phyloP scores from a whole-genome alignment of 2,888 invertebrate genomes.

The Icerya purchasi region DNA sequence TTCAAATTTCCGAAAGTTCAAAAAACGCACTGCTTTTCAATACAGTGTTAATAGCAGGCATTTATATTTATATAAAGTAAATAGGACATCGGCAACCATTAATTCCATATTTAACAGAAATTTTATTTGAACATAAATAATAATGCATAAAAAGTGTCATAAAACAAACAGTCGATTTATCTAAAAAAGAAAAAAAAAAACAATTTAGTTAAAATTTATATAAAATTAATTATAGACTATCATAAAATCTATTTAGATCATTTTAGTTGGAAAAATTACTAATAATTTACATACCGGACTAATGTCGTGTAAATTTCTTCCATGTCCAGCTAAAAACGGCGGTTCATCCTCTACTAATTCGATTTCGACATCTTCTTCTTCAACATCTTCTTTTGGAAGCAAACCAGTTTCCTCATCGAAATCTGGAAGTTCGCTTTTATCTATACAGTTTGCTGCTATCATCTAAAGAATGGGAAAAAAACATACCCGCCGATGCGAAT shows the following conservation, averaged over 20 bases:
- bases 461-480: conserved; percentile 31
- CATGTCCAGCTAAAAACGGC: conserved; percentile 85
- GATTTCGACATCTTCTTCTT: conserved; percentile 93
- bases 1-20: too few relatives aligned
- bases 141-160: too few relatives aligned
- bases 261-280: not conserved
- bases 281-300: conserved; percentile 49
- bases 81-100: too few relatives aligned
- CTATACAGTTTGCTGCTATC: conserved; percentile 78
- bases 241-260: not conserved
- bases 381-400: conserved; percentile 72
- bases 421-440: conserved; percentile 84
- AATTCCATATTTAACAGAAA: too few relatives aligned
- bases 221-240: not conserved
- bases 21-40: too few relatives aligned
- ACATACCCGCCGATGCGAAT: not conserved
- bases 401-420: conserved; percentile 92
- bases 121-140: too few relatives aligned
- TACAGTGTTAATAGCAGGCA: too few relatives aligned
- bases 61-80: too few relatives aligned
- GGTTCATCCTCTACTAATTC: conserved; percentile 98
- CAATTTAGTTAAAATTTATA: not conserved
- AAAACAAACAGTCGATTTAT: not conserved
- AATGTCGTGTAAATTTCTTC: conserved; percentile 70
- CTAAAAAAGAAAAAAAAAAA: not conserved